Conservation (phyloP, 2,113 vertebrate genomes). For the Tachycineta bicolor region DNA sequence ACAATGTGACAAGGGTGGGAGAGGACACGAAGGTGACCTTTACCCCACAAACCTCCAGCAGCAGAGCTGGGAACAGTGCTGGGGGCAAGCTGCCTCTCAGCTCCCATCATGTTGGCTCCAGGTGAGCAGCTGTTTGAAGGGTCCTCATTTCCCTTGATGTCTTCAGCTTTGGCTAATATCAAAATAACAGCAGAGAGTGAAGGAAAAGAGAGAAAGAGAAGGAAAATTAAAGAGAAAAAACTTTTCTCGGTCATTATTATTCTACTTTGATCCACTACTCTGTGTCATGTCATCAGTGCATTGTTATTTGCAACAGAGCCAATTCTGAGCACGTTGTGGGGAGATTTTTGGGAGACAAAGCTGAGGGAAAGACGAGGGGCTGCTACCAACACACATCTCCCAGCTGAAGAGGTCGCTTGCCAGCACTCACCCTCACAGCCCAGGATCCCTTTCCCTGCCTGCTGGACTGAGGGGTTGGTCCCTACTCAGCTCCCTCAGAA, state of each 20-base stretch:
- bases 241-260: neutral
- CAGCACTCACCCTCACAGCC: accelerated
- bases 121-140: neutral
- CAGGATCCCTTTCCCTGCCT: neutral
- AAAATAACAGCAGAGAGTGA: neutral
- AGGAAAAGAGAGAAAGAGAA: neutral
- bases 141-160: neutral
- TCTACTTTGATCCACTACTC: neutral
- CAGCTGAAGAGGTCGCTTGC: neutral
- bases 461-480: neutral
- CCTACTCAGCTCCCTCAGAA: neutral
- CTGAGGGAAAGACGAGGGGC: neutral
- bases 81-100: neutral
- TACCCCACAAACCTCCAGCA: neutral
- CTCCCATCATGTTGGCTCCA: neutral
- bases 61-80: neutral
- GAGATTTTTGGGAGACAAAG: neutral
- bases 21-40: neutral
- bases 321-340: accelerated
- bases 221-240: neutral
- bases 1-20: neutral
- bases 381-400: neutral
- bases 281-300: neutral
- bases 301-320: neutral
- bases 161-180: neutral